These are phyloP conservation scores for Synanthedon andrenaeformis DNA, from an alignment of 2,888 invertebrate species.

Conservation along the genomic window DNA sequence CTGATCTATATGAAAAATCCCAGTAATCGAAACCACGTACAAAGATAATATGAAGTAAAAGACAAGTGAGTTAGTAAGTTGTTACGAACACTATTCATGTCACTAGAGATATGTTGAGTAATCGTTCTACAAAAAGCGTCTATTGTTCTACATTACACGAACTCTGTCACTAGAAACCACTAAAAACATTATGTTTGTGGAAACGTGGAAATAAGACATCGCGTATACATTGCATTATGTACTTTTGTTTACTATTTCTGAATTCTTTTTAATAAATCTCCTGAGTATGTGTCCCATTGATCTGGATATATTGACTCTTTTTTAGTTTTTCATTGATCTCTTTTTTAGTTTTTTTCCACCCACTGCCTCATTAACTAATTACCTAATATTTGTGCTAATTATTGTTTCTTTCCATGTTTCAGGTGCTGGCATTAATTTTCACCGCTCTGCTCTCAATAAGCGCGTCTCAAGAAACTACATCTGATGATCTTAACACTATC, in stretches of 20 bases:
- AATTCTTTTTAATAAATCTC: no score
- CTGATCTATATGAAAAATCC: no score
- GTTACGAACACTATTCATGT: constrained; percentile 1
- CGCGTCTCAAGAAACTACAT: constrained; percentile 37
- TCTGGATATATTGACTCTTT: no score
- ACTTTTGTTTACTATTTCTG: no score
- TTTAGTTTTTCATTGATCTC: no score
- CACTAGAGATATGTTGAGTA: constrained; percentile 29
- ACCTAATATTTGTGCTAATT: neutral
- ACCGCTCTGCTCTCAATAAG: constrained; percentile 29
- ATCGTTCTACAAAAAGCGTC: constrained; percentile 31
- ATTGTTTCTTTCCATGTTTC: constrained; percentile 17
- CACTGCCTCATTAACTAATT: no score
- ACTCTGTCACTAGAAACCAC: constrained; percentile 30
- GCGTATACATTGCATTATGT: no score
- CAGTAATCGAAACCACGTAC: constrained; percentile 1
- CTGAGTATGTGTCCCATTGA: no score
- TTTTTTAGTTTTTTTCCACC: no score
- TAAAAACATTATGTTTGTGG: constrained; percentile 40
- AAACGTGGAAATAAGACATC: constrained; percentile 35
- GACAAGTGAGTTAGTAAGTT: constrained; percentile 7
- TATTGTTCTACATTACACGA: constrained; percentile 42
- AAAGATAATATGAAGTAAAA: constrained; percentile 14
- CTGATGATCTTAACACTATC: constrained; percentile 53
- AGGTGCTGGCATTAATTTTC: constrained; percentile 40